Evolutionary conservation across 2,797 vertebrate species (phyloP), one percentile per base, ranked within the genome.

Genomic region (Gymnoscopelus microlampas): DNA sequence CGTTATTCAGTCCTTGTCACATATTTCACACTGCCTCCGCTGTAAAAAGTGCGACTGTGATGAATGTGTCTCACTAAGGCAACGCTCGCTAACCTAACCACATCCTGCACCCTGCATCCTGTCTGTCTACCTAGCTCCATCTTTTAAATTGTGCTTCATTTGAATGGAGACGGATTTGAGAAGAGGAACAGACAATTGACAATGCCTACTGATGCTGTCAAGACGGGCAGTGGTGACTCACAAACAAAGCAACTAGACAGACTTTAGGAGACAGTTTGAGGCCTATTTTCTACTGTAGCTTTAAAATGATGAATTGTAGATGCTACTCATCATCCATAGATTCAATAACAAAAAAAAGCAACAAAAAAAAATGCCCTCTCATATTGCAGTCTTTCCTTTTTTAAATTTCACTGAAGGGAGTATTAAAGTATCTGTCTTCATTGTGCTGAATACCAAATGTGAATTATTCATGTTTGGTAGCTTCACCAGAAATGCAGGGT

Each of bases 141-240:
- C 63, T 81, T 44, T 65, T 68, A 54, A 65, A 55, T 1, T 65
- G 65, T 15, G 68, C 76, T 85, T 84, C 48, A 71, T 87, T 88
- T 84, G 78, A 83, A 83, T 82, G 70, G 58, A 63, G 47, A 73
- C 80, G 78, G 76, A 86, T 77, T 77, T 78, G 50, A 19, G 68
- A 86, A 74, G 69, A 80, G 39, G 75, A 66, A 82, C 13, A 82
- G 71, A 83, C 84, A 82, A 80, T 50, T 76, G 83, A 76, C 79
- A 78, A 39, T 53, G 64, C 76, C 78, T 72, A 82, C 79, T 44
- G 39, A 44, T 70, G 56, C 77, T 10, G 77, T 68, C 23, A 6
- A 71, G 58, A 49, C 14, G 55, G 58, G 53, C 6, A 71, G 48
- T 71, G 71, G 80, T 79, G 77, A 86, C 82, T 88, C 82, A 73